Evolutionary conservation across 2,797 vertebrate genomes (phyloP), one percentile per base, ranked within the genome.

Genomic region (Odontamblyopus rebecca): DNA sequence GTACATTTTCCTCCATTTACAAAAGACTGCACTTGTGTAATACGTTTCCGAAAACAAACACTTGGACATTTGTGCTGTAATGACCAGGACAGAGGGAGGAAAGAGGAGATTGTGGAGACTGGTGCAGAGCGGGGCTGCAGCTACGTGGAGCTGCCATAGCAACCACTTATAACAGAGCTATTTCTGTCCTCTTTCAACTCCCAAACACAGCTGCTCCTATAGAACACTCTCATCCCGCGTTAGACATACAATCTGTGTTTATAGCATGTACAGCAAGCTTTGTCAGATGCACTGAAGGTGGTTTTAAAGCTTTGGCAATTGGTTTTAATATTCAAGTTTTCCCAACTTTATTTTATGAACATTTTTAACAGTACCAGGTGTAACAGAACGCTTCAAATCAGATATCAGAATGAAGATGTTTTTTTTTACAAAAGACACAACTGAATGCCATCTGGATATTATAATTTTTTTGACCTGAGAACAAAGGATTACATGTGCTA

Each of bases 201-300:
- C 73, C 85, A 89, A 90, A 90, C 86, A 86, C 85, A 89, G 88
- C 86, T 88, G 89, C 86, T 89, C 54, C 82, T 72, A 76, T 85
- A 83, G 54, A 30, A 75, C 80, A 32, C 82, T 81, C 78, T 77
- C 83, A 80, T 76, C 73, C 81, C 70, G 72, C 69, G 38, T 74
- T 82, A 72, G 75, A 85, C 71, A 75, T 51, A 70, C 65, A 57
- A 66, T 75, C 75, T 76, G 65, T 76, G 69, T 35, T 48, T 48
- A 71, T 9, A 67, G 9, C 27, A 54, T 68, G 74, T 48, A 60
- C 29, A 69, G 80, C 68, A 65, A 68, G 62, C 30, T 19, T 23
- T 38, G 61, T 62, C 61, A 38, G 30, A 35, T 4, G 32, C 16
- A n/a, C 5, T 12, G 2, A n/a, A n/a, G 0, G 2, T 4, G 9